A percentile compares a stretch with the other conserved stretches of the same genome.
These are phyloP conservation scores for Eilema griseolum DNA, from an alignment of 2,888 invertebrate species.

Conservation along the genomic window DNA sequence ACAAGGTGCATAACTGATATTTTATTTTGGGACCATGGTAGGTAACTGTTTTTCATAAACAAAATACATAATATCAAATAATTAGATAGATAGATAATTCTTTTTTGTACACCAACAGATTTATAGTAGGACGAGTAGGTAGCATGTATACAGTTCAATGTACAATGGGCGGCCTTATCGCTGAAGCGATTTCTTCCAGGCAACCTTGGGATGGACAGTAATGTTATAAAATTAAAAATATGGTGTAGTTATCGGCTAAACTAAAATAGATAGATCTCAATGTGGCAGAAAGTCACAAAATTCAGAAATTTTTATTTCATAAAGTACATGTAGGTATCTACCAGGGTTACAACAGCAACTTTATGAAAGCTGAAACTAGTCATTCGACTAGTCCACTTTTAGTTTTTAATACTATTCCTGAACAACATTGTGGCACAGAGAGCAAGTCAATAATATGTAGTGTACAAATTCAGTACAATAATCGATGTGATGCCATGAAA, in stretches of 20 bases:
- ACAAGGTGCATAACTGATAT: neutral
- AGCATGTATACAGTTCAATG: too few relatives aligned
- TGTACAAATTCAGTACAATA: slow-evolving; percentile 64
- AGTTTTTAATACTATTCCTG: slow-evolving; percentile 63
- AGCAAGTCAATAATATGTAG: slow-evolving; percentile 70
- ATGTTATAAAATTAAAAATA: too few relatives aligned
- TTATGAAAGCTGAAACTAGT: neutral
- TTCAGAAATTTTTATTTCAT: neutral
- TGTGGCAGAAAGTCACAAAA: neutral
- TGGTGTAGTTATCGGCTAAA: too few relatives aligned
- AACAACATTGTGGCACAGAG: slow-evolving; percentile 63
- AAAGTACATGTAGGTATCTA: neutral
- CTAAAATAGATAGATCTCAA: too few relatives aligned
- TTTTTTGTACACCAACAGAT: too few relatives aligned
- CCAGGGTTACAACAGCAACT: too few relatives aligned
- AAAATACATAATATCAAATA: too few relatives aligned
- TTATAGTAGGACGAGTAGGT: too few relatives aligned
- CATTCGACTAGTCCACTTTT: slow-evolving; percentile 18
- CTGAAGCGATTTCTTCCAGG: too few relatives aligned
- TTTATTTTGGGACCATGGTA: neutral
- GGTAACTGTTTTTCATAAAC: neutral
- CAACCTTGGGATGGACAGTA: too few relatives aligned
- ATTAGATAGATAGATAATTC: neutral
- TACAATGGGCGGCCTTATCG: too few relatives aligned
- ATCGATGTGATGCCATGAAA: slow-evolving; percentile 74